Base-by-base conservation (phyloP, 1,140 invertebrate genomes). In the Phenacoccus solenopsis region DNA sequence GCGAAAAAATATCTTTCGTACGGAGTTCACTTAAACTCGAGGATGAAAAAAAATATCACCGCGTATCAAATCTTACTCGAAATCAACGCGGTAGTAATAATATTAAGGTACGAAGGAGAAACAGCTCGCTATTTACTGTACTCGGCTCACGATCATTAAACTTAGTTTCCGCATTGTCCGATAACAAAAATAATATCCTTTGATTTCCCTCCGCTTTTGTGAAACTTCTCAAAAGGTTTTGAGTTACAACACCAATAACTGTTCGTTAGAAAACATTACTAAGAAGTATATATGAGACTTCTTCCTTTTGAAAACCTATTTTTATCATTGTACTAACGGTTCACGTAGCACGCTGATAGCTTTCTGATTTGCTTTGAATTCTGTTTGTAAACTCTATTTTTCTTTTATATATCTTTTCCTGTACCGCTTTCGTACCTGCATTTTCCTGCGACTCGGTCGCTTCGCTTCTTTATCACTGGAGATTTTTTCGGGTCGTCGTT, bases 131-230 rank as follows among this genome's bases (percentile, higher is more conserved):
- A 49, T 49, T 9, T 49, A 49, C 38, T n/a, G 3, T n/a, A 49
- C 38, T 49, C 38, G 16, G 12, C 38, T 49, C 16, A 49, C 38
- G 38, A 49, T 49, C 38, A 49, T 49, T 49, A 49, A 49, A 49
- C 38, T 49, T 49, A 49, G 38, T 49, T 49, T 49, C 38, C 38
- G 38, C 16, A 49, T 49, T 49, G 38, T 49, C 38, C 38, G 38
- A 49, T 49, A 49, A 49, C 38, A 49, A 49, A 49, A 49, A 49
- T 49, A 49, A 49, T 49, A 49, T 49, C 38, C 38, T 49, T 49
- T 49, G 38, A 49, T 49, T 49, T 49, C 38, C 38, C n/a, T n/a
- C n/a, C n/a, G n/a, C n/a, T 49, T 49, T 49, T 49, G 38, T n/a
- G 30, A 32, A 49, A 49, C 38, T 49, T 49, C 38, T 49, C 38